Evolutionary conservation across 2,888 invertebrate genomes (phyloP).

Genomic region (Choristoneura rosaceana): DNA sequence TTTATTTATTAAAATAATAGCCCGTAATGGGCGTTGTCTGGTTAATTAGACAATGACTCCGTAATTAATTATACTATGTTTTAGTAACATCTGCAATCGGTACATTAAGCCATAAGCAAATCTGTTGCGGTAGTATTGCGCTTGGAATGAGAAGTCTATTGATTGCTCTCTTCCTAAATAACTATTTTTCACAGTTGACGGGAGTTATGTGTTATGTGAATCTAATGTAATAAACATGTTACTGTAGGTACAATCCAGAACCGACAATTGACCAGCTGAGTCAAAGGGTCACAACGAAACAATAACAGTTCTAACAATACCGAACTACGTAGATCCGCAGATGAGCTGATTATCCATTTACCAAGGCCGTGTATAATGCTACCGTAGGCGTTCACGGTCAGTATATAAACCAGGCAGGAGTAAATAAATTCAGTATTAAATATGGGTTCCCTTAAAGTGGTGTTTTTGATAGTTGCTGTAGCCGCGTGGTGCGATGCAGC

Average conservation of each 20-base stretch:
- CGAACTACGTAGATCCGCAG: slow-evolving; percentile 46
- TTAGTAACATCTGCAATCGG: too few species aligned
- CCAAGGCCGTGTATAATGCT: slow-evolving; percentile 73
- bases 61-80: not conserved
- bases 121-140: too few species aligned
- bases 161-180: too few species aligned
- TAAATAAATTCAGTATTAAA: slow-evolving; percentile 63
- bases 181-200: too few species aligned
- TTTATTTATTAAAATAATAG: too few species aligned
- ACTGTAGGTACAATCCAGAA: not conserved
- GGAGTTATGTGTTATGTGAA: too few species aligned
- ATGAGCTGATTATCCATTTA: slow-evolving; percentile 66
- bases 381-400: slow-evolving; percentile 75
- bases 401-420: slow-evolving; percentile 74
- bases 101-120: too few species aligned
- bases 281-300: slow-evolving; percentile 35
- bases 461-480: slow-evolving; percentile 57
- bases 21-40: too few species aligned
- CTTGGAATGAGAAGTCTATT: too few species aligned
- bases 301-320: slow-evolving; percentile 39
- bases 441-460: slow-evolving; percentile 63
- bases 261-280: slow-evolving; percentile 14
- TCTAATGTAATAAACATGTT: not conserved
- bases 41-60: too few species aligned
- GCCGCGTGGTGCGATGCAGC: slow-evolving; percentile 59